These are phyloP conservation scores for Nesogale talazaci DNA, from an alignment of 2,113 vertebrate species.

Conservation along the genomic window DNA sequence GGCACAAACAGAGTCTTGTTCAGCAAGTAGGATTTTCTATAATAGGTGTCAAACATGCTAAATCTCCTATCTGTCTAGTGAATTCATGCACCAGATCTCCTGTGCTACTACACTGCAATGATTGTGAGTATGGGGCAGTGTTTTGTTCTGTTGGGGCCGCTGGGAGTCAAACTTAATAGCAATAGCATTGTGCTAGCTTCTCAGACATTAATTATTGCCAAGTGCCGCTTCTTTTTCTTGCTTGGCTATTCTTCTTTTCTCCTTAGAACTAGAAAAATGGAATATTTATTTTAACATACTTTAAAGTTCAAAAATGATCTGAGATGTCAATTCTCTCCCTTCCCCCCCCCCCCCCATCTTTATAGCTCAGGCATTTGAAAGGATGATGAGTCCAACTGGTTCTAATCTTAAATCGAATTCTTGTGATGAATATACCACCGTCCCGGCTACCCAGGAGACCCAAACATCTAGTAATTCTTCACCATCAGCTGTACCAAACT, in stretches of 20 bases:
- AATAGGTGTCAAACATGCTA: not conserved
- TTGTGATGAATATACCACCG: conserved; percentile 89
- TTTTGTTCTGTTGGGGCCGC: not conserved
- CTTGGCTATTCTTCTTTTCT: conserved; percentile 51
- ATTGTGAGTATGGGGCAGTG: not conserved
- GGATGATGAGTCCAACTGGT: conserved; percentile 97
- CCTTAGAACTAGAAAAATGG: conserved; percentile 42
- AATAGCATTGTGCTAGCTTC: not conserved
- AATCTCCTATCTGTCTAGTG: conserved; percentile 14
- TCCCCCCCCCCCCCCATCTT: conserved; percentile 43
- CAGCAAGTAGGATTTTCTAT: conserved; percentile 42
- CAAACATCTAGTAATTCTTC: conserved; percentile 87
- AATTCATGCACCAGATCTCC: not conserved
- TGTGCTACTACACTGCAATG: not conserved
- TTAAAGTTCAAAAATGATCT: conserved; percentile 20
- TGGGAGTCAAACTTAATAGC: not conserved
- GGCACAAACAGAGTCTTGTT: conserved; percentile 15
- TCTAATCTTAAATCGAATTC: conserved; percentile 89
- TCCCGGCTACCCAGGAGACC: conserved; percentile 89
- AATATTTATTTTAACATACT: conserved; percentile 22
- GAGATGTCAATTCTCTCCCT: conserved; percentile 47
- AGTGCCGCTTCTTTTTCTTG: conserved; percentile 30
- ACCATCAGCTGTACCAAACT: conserved; percentile 90
- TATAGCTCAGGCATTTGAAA: conserved; percentile 95
- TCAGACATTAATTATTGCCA: conserved; percentile 33